A percentile compares a stretch with the other conserved stretches of the same genome.
Evolutionary conservation across 1,140 invertebrate genomes (phyloP).

Genomic region (Cotesia typhae): DNA sequence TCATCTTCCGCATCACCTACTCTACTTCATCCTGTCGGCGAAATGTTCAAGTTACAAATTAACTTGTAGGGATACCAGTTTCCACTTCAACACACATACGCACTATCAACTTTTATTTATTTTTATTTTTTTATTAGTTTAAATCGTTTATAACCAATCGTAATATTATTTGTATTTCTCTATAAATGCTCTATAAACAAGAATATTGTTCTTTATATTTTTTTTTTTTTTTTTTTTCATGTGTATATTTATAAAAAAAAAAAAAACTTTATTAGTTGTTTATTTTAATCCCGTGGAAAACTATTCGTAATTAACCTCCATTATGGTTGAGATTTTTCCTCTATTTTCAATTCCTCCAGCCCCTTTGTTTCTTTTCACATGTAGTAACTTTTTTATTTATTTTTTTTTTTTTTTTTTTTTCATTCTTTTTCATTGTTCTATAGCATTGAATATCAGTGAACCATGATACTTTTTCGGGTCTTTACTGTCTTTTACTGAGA

Average conservation of each 20-base stretch:
- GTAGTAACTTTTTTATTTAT: conserved; percentile 9
- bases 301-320: conserved; percentile 53
- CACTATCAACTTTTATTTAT: conserved; percentile 22
- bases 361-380: neutral
- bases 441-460: neutral
- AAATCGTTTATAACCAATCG: too few relatives aligned
- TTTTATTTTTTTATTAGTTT: neutral
- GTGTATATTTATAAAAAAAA: neutral
- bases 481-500: neutral
- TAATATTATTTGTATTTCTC: too few relatives aligned
- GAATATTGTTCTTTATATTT: neutral
- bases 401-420: conserved; percentile 5
- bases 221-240: too few relatives aligned
- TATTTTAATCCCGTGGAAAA: conserved; percentile 37
- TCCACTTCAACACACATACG: conserved; percentile 49
- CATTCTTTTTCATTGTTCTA: neutral
- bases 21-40: conserved; percentile 43
- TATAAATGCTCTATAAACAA: conserved; percentile 11
- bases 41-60: conserved; percentile 64
- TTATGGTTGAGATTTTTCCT: conserved; percentile 40
- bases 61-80: conserved; percentile 62
- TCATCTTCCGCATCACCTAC: conserved; percentile 21
- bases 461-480: neutral
- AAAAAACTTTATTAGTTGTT: neutral
- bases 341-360: neutral